Evolutionary conservation across 2,113 vertebrate species (phyloP).

Genomic region (Gymnarchus niloticus): DNA sequence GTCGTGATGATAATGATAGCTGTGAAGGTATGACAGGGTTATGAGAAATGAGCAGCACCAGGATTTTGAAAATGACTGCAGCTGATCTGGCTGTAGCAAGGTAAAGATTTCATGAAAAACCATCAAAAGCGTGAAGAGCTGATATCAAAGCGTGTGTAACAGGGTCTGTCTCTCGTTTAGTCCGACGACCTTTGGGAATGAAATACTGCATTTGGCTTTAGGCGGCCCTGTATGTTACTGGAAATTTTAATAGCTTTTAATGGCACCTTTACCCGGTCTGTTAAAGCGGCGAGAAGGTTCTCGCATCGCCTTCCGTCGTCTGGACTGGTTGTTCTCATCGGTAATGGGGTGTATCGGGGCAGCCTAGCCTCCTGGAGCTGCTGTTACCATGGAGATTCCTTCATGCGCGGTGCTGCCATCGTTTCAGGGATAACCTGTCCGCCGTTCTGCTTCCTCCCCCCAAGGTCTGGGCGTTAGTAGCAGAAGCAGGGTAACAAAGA

Average conservation of each 20-base stretch:
- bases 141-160: too few relatives aligned
- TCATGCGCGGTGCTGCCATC: background rate
- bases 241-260: too few relatives aligned
- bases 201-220: too few relatives aligned
- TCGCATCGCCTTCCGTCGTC: background rate
- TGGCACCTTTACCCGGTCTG: too few relatives aligned
- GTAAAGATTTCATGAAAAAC: too few relatives aligned
- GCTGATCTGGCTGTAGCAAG: too few relatives aligned
- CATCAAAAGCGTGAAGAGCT: background rate
- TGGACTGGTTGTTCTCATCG: background rate
- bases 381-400: slow-evolving; percentile 15
- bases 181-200: too few relatives aligned
- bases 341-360: background rate
- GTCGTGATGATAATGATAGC: too few relatives aligned
- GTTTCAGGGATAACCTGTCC: background rate
- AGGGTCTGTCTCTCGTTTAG: too few relatives aligned
- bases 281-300: background rate
- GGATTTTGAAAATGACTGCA: too few relatives aligned
- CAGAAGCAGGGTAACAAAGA: background rate
- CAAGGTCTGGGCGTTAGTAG: background rate
- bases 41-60: background rate
- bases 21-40: background rate
- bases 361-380: background rate
- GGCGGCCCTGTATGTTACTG: too few relatives aligned
- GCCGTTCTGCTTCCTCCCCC: background rate